Base-by-base conservation (phyloP, 2,888 invertebrate genomes). In the Acrobasis suavella region DNA sequence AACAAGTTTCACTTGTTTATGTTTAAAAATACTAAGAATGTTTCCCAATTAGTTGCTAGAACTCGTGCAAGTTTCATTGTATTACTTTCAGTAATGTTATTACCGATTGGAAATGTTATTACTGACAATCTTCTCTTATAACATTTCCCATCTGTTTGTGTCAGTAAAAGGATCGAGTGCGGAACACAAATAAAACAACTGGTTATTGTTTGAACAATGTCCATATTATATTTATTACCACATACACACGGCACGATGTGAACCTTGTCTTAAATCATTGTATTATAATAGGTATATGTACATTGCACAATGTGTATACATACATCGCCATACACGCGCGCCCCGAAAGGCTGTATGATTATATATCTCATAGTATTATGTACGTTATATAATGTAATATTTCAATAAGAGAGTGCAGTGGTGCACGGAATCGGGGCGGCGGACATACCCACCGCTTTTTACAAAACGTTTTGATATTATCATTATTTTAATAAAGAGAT, bases 211-310 rank as follows among this genome's bases (percentile, higher is more conserved):
- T 96, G 95, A 96, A 96, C 96, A 96, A 95, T 96, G 95, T 96
- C 95, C 96, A 95, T 95, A 95, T 95, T 95, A 95, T 95, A 95
- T 95, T 95, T 95, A 94, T 94, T 95, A 95, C 95, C 96, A 96
- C 96, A 96, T 96, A 96, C 96, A 96, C 96, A 96, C 96, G 96
- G 96, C 96, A 96, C 96, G 95, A 96, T 95, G 96, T 96, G 96
- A 96, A 96, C 96, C 96, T 96, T 95, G 95, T 95, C 95, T 95
- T 95, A 94, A 92, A 95, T 95, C 95, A 94, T 94, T 94, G 94
- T 94, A 94, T 94, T 92, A 91, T 93, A 93, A 87, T 94, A 94
- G 94, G 94, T 94, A 94, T 94, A 94, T 95, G 94, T 95, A 95
- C 94, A 95, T 94, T 94, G 94, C 94, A 94, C 92, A 93, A 93